phyloP scores from a whole-genome alignment of 2,888 invertebrate species.

The Himalopsyche tibetana region DNA sequence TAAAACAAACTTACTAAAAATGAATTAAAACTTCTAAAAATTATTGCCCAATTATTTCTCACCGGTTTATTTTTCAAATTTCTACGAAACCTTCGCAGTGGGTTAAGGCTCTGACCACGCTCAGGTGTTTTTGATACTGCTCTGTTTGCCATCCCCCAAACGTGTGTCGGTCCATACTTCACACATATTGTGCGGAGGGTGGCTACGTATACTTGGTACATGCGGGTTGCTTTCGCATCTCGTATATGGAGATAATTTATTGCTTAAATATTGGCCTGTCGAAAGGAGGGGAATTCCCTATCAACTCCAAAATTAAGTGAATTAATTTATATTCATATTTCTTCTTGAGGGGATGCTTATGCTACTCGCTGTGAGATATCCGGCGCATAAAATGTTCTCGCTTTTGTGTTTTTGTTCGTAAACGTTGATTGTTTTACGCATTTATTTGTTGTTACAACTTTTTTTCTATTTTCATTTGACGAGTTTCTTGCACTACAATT shows the following conservation, averaged over 20 bases:
- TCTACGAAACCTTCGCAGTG: background rate
- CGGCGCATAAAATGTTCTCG: background rate
- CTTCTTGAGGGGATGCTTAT: slow-evolving; percentile 12
- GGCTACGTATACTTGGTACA: background rate
- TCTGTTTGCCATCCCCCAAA: slow-evolving; percentile 12
- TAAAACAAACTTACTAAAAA: background rate
- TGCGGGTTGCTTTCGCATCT: slow-evolving; percentile 1
- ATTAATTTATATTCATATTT: slow-evolving; percentile 34
- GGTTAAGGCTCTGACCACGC: background rate
- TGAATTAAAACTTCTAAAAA: slow-evolving; percentile 3
- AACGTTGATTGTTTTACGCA: no score
- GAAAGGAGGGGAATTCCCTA: slow-evolving; percentile 20
- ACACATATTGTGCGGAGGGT: background rate
- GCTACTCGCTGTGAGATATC: background rate
- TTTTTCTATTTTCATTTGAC: no score
- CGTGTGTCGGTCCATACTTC: background rate
- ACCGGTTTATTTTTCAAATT: background rate
- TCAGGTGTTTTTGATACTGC: slow-evolving; percentile 9
- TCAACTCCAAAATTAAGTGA: slow-evolving; percentile 23
- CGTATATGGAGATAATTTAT: slow-evolving; percentile 7
- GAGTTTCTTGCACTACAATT: no score
- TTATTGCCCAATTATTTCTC: background rate
- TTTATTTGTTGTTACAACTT: no score
- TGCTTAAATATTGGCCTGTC: slow-evolving; percentile 31
- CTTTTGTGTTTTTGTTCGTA: no score